Evolutionary conservation across 1,140 invertebrate species (phyloP).

Genomic region (Bombus polaris): DNA sequence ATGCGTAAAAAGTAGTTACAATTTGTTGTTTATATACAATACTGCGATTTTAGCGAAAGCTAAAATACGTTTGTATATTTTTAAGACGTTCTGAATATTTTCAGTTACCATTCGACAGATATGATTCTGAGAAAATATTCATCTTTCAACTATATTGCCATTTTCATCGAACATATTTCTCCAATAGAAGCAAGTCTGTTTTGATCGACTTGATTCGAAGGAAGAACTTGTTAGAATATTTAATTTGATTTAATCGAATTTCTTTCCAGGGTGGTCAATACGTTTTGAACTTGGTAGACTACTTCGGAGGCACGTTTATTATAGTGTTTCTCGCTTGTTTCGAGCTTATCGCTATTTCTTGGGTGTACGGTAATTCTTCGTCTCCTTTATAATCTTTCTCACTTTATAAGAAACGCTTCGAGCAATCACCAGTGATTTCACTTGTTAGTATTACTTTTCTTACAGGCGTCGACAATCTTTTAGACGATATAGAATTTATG

Average conservation of each 20-base stretch:
- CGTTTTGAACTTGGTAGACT: conserved; percentile 91
- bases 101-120: no score
- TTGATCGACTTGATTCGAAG: no score
- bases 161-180: no score
- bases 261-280: conserved; percentile 91
- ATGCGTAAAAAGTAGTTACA: no score
- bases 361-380: conserved; percentile 87
- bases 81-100: no score
- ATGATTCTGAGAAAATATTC: no score
- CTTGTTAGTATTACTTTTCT: conserved; percentile 21
- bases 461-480: conserved; percentile 85
- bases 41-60: no score
- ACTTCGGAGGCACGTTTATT: conserved; percentile 91
- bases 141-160: no score
- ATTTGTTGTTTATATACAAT: no score
- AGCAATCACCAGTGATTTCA: conserved; percentile 82
- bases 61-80: no score
- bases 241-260: background rate
- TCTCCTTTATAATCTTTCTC: background rate
- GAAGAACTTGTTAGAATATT: background rate
- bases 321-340: conserved; percentile 89
- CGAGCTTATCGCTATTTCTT: conserved; percentile 87
- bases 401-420: conserved; percentile 80
- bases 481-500: conserved; percentile 88
- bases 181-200: no score